Conservation (phyloP, 2,113 vertebrate species). For the Poeciliopsis retropinna region DNA sequence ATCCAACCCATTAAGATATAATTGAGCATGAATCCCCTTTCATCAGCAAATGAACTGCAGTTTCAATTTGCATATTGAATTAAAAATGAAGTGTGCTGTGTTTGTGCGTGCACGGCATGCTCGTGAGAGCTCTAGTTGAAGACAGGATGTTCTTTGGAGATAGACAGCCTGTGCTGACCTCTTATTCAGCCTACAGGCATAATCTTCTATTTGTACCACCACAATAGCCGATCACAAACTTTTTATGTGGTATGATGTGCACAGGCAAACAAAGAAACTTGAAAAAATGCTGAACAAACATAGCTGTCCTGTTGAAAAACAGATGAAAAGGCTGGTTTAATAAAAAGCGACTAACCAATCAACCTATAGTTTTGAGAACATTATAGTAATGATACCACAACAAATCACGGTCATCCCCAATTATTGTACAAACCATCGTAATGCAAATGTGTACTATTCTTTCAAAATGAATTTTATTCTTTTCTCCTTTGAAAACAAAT, state of each 20-base stretch:
- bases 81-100: slow-evolving; percentile 48
- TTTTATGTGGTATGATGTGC: slow-evolving; percentile 2
- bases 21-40: slow-evolving; percentile 73
- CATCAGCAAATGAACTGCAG: slow-evolving; percentile 72
- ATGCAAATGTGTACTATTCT: background rate
- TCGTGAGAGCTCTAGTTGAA: slow-evolving; percentile 50
- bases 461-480: background rate
- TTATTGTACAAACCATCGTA: background rate
- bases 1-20: slow-evolving; percentile 70
- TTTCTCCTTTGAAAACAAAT: slow-evolving; percentile 5
- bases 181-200: slow-evolving; percentile 44
- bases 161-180: slow-evolving; percentile 58
- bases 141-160: slow-evolving; percentile 44
- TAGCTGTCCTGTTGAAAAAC: slow-evolving; percentile 13
- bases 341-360: background rate
- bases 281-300: slow-evolving; percentile 17
- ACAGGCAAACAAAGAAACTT: slow-evolving; percentile 21
- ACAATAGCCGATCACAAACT: slow-evolving; percentile 43
- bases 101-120: background rate
- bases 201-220: slow-evolving; percentile 49
- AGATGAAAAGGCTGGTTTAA: background rate
- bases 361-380: slow-evolving; percentile 21
- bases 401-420: background rate
- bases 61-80: slow-evolving; percentile 73
- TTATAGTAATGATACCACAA: background rate